phyloP scores from a whole-genome alignment of 2,797 vertebrate species.

The Acanthiza pusilla region DNA sequence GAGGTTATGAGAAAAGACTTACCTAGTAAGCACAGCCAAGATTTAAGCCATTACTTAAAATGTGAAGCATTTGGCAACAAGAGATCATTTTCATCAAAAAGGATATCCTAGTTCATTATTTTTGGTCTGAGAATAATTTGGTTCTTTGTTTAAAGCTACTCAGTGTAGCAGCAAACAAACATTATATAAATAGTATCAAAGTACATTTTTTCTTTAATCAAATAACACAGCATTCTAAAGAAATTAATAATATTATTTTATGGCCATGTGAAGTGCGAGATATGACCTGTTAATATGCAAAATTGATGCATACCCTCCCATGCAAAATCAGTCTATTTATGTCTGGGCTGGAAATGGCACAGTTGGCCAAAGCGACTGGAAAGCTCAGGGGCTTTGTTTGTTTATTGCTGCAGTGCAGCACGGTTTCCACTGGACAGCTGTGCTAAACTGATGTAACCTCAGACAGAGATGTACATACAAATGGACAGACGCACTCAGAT shows the following conservation, averaged over 20 bases:
- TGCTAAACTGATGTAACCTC: not conserved
- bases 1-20: slow-evolving; percentile 69
- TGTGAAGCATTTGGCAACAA: slow-evolving; percentile 61
- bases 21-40: slow-evolving; percentile 57
- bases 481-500: not conserved
- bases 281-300: not conserved
- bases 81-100: slow-evolving; percentile 58
- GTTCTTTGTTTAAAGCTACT: slow-evolving; percentile 44
- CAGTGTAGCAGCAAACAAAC: slow-evolving; percentile 6
- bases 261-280: not conserved
- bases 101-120: slow-evolving; percentile 50
- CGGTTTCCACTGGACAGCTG: not conserved
- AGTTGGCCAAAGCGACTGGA: not conserved
- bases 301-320: not conserved
- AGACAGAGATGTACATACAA: not conserved
- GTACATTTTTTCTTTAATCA: not conserved
- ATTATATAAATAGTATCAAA: not conserved
- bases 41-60: slow-evolving; percentile 67
- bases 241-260: not conserved
- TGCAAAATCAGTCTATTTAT: not conserved
- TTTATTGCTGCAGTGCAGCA: not conserved
- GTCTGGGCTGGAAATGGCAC: not conserved
- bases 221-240: not conserved
- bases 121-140: slow-evolving; percentile 48
- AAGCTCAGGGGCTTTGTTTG: not conserved